A percentile compares a stretch with the other conserved stretches of the same genome.
Evolutionary conservation across 2,113 vertebrate species (phyloP).

Genomic region (Ctenodactylus gundi): DNA sequence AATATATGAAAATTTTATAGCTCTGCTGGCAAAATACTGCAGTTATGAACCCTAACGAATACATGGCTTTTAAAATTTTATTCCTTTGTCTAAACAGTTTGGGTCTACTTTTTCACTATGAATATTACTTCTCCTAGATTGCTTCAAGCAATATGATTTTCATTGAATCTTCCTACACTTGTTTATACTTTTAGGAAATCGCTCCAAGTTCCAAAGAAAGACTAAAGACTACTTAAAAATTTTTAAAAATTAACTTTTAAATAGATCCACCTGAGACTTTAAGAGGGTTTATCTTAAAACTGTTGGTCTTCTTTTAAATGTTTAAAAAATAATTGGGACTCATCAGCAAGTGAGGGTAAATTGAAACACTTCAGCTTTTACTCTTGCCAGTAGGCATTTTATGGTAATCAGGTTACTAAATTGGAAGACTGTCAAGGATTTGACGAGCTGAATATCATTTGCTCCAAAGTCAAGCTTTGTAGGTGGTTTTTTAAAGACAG

Average conservation of each 20-base stretch:
- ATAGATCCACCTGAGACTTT: background rate
- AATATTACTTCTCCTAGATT: background rate
- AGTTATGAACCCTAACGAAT: background rate
- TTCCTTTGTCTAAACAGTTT: background rate
- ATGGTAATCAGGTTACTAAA: constrained; percentile 31
- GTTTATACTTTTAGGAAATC: constrained; percentile 25
- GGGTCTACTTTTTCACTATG: background rate
- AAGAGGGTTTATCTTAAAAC: constrained; percentile 30
- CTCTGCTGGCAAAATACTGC: background rate
- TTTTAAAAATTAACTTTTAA: background rate
- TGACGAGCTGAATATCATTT: background rate
- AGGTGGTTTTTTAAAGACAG: background rate
- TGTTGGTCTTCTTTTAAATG: constrained; percentile 2
- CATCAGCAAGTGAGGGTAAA: constrained; percentile 13
- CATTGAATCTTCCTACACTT: background rate
- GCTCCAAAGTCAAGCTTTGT: background rate
- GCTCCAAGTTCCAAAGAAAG: background rate
- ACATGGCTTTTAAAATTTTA: constrained; percentile 20
- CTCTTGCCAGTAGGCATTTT: constrained; percentile 18
- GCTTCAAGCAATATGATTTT: background rate
- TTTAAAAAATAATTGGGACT: background rate
- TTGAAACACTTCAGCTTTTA: constrained; percentile 35
- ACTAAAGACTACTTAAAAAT: constrained; percentile 23
- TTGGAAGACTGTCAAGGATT: background rate
- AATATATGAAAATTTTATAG: background rate